Evolutionary conservation across 2,113 vertebrate genomes (phyloP).

Genomic region (Dendrocopos noguchii): DNA sequence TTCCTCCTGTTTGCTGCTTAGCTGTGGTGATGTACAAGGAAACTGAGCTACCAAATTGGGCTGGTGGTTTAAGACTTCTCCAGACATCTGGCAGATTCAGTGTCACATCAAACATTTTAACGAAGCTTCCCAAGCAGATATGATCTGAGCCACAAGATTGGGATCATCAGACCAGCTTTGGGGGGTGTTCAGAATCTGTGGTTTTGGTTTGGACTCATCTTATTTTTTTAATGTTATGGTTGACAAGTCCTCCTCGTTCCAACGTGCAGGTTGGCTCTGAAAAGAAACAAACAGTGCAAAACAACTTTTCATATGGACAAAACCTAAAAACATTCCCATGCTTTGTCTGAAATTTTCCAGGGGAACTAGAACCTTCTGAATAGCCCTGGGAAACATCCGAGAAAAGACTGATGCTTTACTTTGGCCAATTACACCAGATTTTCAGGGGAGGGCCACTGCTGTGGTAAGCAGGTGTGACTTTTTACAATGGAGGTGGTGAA

Average conservation of each 20-base stretch:
- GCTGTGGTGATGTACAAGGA: background rate
- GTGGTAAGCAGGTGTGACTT: background rate
- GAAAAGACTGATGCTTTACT: background rate
- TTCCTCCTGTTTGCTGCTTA: background rate
- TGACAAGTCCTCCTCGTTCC: background rate
- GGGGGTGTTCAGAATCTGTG: background rate
- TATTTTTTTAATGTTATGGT: background rate
- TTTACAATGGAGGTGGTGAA: too few relatives aligned
- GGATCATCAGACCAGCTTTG: background rate
- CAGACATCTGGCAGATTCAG: background rate
- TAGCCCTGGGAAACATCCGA: background rate
- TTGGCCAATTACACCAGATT: background rate
- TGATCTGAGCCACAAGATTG: background rate
- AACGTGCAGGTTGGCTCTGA: background rate
- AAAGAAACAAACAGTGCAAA: background rate
- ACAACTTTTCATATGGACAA: background rate
- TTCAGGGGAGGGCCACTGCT: background rate
- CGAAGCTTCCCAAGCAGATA: background rate
- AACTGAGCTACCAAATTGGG: background rate
- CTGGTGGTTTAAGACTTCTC: background rate
- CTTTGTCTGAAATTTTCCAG: background rate
- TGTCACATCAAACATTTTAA: background rate
- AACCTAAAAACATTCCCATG: background rate
- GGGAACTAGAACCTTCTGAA: background rate
- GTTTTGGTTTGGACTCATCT: constrained; percentile 13